A percentile compares a stretch with the other conserved stretches of the same genome.
These are phyloP conservation scores for Clarias gariepinus DNA, from an alignment of 2,113 vertebrate genomes.

Conservation along the genomic window DNA sequence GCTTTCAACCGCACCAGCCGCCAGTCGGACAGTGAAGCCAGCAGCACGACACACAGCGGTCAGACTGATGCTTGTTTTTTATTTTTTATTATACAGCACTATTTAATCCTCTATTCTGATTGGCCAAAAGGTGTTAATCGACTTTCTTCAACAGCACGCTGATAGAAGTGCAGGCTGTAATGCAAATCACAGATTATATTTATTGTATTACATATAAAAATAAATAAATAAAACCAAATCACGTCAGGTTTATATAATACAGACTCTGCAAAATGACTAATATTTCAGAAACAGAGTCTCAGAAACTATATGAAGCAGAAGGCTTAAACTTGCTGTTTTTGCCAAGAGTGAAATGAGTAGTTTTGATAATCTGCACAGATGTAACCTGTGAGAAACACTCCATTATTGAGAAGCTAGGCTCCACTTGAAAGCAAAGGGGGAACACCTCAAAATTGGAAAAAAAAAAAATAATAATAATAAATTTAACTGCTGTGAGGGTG, in stretches of 20 bases:
- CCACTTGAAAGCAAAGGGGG: neutral
- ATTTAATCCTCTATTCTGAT: neutral
- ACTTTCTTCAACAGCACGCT: neutral
- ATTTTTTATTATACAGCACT: neutral
- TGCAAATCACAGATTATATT: neutral
- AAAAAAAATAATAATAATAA: too few species aligned
- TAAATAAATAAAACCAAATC: neutral
- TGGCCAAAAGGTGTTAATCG: neutral
- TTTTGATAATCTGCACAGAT: neutral
- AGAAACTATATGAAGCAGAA: neutral
- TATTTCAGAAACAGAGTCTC: neutral
- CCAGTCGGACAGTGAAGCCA: conserved; percentile 85
- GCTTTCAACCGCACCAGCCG: conserved; percentile 87
- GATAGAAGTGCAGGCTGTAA: neutral
- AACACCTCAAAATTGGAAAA: neutral
- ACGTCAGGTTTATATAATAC: neutral
- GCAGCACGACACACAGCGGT: conserved; percentile 87
- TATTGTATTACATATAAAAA: neutral
- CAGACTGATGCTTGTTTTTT: conserved; percentile 48
- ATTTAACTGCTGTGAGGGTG: too few species aligned
- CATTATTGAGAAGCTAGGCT: neutral
- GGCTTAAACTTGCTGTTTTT: neutral
- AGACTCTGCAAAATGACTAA: neutral
- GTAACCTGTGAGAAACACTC: neutral
- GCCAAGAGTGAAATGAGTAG: neutral